phyloP scores from a whole-genome alignment of 2,113 vertebrate species.

The Toxotes chatareus region DNA sequence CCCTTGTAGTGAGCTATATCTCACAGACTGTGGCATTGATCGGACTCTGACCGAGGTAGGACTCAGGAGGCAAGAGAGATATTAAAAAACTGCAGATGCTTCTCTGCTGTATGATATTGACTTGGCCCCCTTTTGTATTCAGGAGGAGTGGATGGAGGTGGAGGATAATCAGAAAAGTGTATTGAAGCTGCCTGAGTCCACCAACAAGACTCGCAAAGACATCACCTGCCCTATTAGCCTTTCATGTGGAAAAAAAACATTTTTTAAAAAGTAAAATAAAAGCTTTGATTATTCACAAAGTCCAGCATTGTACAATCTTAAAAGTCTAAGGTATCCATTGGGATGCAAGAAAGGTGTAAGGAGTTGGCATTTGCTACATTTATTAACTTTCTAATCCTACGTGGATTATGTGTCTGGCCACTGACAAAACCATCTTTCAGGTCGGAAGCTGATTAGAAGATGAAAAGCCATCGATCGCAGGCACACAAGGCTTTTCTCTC shows the following conservation, averaged over 20 bases:
- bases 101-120: constrained; percentile 75
- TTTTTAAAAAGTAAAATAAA: constrained; percentile 6
- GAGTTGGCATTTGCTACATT: constrained; percentile 16
- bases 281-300: constrained; percentile 30
- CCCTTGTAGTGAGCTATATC: constrained; percentile 66
- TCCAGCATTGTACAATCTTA: constrained; percentile 2
- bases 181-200: constrained; percentile 40
- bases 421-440: constrained; percentile 50
- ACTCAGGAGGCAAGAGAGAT: constrained; percentile 75
- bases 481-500: constrained; percentile 41
- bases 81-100: constrained; percentile 74
- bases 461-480: constrained; percentile 73
- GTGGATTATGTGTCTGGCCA: constrained; percentile 53
- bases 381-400: constrained; percentile 55
- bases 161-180: constrained; percentile 66
- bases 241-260: constrained; percentile 6
- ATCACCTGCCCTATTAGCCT: constrained; percentile 39
- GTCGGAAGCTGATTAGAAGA: constrained; percentile 71
- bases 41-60: constrained; percentile 61
- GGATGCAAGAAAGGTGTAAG: constrained; percentile 11
- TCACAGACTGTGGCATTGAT: constrained; percentile 81
- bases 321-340: background rate
- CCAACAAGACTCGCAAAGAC: constrained; percentile 42
- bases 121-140: constrained; percentile 64
- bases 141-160: constrained; percentile 54